Evolutionary conservation across 2,888 invertebrate genomes (phyloP), one percentile per base, ranked within the genome.

Genomic region (Drosophila nr. fundita): DNA sequence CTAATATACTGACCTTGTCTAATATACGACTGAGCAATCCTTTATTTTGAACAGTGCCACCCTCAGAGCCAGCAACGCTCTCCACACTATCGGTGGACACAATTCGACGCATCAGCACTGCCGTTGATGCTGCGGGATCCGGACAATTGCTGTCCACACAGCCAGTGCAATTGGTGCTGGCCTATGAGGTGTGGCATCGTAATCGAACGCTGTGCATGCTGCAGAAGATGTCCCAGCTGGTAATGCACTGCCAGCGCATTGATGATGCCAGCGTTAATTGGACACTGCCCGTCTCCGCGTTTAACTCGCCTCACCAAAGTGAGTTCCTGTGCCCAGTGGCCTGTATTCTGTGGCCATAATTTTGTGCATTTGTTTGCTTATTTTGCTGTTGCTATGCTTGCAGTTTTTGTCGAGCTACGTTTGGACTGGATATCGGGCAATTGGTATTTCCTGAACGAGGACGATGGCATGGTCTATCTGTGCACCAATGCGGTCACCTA

Each of bases 381-480:
- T 54, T 36, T 54, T 38, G 36, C 55, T 62, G n/a, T 36, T 60
- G 42, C 34, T 8, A n/a, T 59, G 73, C 67, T 83, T 91, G 73
- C 92, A 96, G 96, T 95, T 78, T 96, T 97, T 76, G 95, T 95
- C 78, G 96, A 96, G 91, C 94, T 98, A 87, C 95, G 96, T 8
- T 92, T 96, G 78, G 98, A 98, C 93, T 98, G 98, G 98, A 94
- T 97, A 67, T 95, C 96, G 21, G 95, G 95, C 84, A 97, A 97
- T 94, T 97, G 97, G 97, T 98, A 97, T 94, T 95, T 97, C 91
- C 94, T 96, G 85, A 97, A 96, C 93, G 95, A 94, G 86, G 94
- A 94, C 63, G 94, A 95, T 76, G 95, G 95, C 90, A 94, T 95
- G 92, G 94, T 97, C 80, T 96, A 96, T 93, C 94, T 96, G 82